Evolutionary conservation across 1,140 invertebrate genomes (phyloP).

Genomic region (Drosophila sechellia): DNA sequence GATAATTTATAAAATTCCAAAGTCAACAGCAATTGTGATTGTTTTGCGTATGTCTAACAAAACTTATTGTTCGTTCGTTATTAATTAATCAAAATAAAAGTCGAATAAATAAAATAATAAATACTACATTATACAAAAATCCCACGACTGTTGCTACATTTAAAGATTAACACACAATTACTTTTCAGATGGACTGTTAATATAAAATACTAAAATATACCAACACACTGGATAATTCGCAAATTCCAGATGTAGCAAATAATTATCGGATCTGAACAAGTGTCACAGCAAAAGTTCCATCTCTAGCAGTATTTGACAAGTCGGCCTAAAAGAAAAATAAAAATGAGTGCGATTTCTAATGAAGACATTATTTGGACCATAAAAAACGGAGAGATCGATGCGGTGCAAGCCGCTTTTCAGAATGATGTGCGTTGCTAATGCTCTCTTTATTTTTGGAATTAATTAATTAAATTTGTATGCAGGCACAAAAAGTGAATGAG

Average conservation of each 20-base stretch:
- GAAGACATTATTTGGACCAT: slow-evolving; percentile 87
- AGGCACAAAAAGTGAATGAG: slow-evolving; percentile 92
- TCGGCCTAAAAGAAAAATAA: slow-evolving; percentile 28
- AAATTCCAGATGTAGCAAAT: slow-evolving; percentile 3
- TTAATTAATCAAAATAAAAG: slow-evolving; percentile 4
- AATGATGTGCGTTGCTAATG: slow-evolving; percentile 87
- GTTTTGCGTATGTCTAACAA: slow-evolving; percentile 8
- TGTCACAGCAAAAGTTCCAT: slow-evolving; percentile 11
- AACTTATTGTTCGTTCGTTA: slow-evolving; percentile 10
- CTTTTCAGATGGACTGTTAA: not conserved
- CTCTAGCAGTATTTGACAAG: slow-evolving; percentile 30
- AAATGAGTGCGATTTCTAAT: slow-evolving; percentile 62
- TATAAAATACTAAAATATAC: slow-evolving; percentile 15
- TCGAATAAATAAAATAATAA: not conserved
- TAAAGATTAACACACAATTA: not conserved
- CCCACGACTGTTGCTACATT: not conserved
- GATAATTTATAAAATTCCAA: slow-evolving; percentile 21
- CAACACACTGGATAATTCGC: not conserved
- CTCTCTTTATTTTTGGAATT: not conserved
- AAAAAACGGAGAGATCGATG: slow-evolving; percentile 97
- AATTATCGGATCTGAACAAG: slow-evolving; percentile 20
- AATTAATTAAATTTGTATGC: slow-evolving; percentile 20
- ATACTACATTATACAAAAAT: slow-evolving; percentile 13
- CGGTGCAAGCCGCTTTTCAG: slow-evolving; percentile 92
- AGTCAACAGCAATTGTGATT: not conserved